Base-by-base conservation (phyloP, 2,797 vertebrate genomes). In the Intellagama lesueurii region DNA sequence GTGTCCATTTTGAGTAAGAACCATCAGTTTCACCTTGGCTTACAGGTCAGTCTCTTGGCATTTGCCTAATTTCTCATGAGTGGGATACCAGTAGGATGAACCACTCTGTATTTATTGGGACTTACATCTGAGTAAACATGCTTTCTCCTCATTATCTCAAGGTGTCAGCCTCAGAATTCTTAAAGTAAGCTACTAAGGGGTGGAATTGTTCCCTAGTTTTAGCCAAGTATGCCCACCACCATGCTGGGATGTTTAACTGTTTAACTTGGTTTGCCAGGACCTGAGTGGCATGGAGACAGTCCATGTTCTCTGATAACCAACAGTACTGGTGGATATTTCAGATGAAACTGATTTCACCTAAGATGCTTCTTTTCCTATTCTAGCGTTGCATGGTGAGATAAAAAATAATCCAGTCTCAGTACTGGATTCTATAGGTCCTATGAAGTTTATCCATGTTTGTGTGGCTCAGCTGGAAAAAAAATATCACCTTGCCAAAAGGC, bases 401-500 rank as follows among this genome's bases (percentile, higher is more conserved):
- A 22, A 22, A 73, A 40, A 64, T n/a, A 60, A 26, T 22, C 69
- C 32, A 44, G 19, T 22, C 64, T 82, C 19, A 7, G 40, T 47
- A 81, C 5, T 66, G 70, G 70, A 32, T 75, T 11, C 30, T 76
- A 17, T 47, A 76, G 7, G 7, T 44, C 17, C 77, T 6, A 83
- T 6, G n/a, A 28, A n/a, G 6, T 75, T 16, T 86, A 9, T 32
- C 22, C 12, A 28, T 69, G 30, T n/a, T 35, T 52, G 70, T 32
- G 40, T 75, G 76, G 28, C 80, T 28, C 70, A 88, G 30, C 83
- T 88, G 76, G 66, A 88, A 47, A 70, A 88, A 64, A 22, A n/a
- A n/a, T n/a, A 88, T 26, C 69, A 76, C 19, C 52, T 88, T 82
- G 80, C 80, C 70, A 75, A 80, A 76, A 88, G 87, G 80, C 70